Conservation (phyloP, 37 sponge, comb jelly and placozoan species). For the Halisarca cf. caerulea region DNA sequence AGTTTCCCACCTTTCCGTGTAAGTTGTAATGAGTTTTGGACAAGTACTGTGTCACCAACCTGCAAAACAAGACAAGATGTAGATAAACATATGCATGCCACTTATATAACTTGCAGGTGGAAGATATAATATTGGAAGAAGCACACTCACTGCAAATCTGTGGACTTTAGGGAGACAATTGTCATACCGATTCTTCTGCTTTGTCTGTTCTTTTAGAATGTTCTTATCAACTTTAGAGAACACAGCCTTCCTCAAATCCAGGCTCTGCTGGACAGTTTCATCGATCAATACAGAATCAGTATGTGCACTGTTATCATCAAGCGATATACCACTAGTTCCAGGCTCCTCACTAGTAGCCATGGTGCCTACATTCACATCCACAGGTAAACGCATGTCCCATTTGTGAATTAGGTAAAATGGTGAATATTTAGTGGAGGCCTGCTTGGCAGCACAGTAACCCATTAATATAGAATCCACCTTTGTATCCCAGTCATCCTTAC, state of each 20-base stretch:
- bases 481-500: conserved; percentile 43
- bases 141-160: neutral
- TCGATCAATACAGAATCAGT: neutral
- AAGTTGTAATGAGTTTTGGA: conserved; percentile 35
- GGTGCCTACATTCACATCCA: neutral
- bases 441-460: conserved; percentile 36
- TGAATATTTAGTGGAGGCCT: conserved; percentile 34
- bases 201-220: conserved; percentile 18
- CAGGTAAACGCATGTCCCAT: conserved; percentile 11
- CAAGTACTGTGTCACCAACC: conserved; percentile 25
- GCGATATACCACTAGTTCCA: neutral
- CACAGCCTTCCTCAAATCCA: neutral
- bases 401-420: conserved; percentile 36
- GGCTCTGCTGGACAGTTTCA: neutral
- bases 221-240: neutral
- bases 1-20: conserved; percentile 48
- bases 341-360: neutral
- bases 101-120: no score
- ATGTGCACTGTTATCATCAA: conserved; percentile 3
- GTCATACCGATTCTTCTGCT: conserved; percentile 28
- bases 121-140: neutral
- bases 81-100: no score
- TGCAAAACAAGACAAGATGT: neutral
- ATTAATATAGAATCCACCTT: conserved; percentile 32
- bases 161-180: conserved; percentile 5